Conservation (phyloP, 2,797 vertebrate genomes). For the Parauchenoglanis punctatus region DNA sequence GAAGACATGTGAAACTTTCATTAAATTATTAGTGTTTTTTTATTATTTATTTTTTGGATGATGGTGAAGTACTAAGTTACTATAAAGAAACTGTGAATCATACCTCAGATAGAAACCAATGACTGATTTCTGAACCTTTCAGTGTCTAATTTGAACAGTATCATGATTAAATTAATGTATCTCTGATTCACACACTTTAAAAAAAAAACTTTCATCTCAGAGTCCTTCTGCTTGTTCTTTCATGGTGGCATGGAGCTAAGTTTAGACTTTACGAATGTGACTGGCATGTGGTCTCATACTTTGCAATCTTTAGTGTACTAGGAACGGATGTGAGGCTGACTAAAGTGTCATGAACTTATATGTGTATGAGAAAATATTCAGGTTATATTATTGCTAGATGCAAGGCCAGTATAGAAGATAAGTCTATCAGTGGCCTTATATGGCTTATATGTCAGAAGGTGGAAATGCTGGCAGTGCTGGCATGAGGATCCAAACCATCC, state of each 20-base stretch:
- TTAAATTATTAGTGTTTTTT: neutral
- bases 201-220: neutral
- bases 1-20: neutral
- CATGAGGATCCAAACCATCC: neutral
- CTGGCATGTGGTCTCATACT: conserved; percentile 21
- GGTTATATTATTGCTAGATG: neutral
- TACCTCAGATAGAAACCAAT: neutral
- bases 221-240: neutral
- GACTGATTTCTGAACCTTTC: neutral
- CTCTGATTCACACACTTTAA: neutral
- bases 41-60: neutral
- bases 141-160: neutral
- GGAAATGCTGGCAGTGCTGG: neutral
- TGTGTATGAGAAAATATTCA: conserved; percentile 3
- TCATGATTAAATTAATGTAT: neutral
- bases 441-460: conserved; percentile 26
- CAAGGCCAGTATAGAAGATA: neutral
- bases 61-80: neutral
- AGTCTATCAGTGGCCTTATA: conserved; percentile 44
- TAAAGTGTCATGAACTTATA: neutral
- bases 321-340: neutral
- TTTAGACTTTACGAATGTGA: conserved; percentile 33
- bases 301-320: conserved; percentile 1
- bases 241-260: neutral
- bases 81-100: neutral